phyloP scores from a whole-genome alignment of 1,140 invertebrate species.

The Diprion similis region DNA sequence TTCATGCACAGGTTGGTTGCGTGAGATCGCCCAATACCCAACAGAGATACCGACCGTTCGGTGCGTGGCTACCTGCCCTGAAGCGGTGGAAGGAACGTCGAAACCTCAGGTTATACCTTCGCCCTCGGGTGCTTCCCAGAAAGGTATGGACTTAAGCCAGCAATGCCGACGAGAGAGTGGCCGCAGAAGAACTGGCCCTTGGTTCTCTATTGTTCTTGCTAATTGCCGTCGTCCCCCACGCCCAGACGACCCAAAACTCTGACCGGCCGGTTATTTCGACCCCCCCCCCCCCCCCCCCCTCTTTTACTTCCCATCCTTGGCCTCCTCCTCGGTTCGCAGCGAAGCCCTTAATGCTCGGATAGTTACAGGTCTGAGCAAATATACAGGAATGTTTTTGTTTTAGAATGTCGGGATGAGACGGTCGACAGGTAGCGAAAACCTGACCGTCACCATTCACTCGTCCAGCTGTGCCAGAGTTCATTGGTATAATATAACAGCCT shows the following conservation, averaged over 20 bases:
- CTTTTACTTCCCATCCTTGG: not conserved
- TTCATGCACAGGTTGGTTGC: no score
- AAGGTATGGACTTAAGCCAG: not conserved
- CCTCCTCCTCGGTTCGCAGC: constrained; percentile 24
- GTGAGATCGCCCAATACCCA: no score
- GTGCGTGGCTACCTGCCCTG: no score
- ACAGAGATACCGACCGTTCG: no score
- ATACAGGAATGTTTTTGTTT: not conserved
- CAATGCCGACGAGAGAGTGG: no score
- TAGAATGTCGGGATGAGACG: no score
- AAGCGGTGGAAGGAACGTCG: no score
- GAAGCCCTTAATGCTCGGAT: constrained; percentile 6
- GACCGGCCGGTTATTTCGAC: not conserved
- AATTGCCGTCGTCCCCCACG: constrained; percentile 47
- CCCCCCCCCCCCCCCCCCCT: constrained; percentile 22
- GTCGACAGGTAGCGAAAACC: no score
- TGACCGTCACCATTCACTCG: no score
- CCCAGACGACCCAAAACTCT: constrained; percentile 23
- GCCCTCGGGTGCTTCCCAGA: constrained; percentile 1
- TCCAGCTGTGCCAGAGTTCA: no score
- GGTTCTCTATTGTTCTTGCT: constrained; percentile 53
- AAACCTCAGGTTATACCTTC: no score
- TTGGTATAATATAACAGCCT: no score
- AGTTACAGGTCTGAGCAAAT: constrained; percentile 5
- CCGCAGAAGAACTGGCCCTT: constrained; percentile 19